Evolutionary conservation across 2,113 vertebrate species (phyloP).

Genomic region (Plestiodon gilberti): DNA sequence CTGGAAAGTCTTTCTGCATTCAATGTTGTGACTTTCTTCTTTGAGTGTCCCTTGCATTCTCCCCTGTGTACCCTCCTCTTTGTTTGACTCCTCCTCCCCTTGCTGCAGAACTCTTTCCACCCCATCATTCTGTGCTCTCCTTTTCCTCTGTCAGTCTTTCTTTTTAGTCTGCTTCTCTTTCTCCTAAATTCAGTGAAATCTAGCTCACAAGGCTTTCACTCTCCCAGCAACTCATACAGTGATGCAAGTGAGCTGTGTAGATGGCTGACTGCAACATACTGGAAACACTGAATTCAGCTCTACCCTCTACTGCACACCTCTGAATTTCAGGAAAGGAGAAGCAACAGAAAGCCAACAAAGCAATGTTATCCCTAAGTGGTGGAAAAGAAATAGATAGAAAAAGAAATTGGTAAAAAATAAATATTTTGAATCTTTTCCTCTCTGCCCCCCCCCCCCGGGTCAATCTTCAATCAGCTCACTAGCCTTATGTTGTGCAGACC

Average conservation of each 20-base stretch:
- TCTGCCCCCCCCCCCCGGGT: too few species aligned
- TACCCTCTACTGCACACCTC: background rate
- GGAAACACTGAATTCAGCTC: background rate
- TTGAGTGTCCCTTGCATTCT: background rate
- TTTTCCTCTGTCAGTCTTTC: background rate
- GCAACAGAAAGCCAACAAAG: background rate
- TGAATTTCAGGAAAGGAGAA: background rate
- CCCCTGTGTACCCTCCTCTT: background rate
- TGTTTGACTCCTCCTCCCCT: background rate
- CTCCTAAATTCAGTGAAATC: background rate
- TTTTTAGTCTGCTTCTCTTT: background rate
- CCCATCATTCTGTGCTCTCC: background rate
- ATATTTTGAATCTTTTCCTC: background rate
- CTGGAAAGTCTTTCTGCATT: background rate
- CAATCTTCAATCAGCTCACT: background rate
- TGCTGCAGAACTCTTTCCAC: background rate
- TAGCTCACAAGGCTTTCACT: background rate
- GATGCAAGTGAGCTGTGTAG: background rate
- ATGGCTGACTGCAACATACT: background rate
- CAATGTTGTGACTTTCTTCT: background rate
- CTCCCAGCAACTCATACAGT: background rate
- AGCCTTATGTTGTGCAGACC: background rate
- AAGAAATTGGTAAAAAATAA: background rate
- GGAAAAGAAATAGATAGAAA: too few species aligned
- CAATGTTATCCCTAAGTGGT: background rate